Evolutionary conservation across 2,888 invertebrate genomes (phyloP), one percentile per base, ranked within the genome.

Genomic region (Diadegma fenestrale): DNA sequence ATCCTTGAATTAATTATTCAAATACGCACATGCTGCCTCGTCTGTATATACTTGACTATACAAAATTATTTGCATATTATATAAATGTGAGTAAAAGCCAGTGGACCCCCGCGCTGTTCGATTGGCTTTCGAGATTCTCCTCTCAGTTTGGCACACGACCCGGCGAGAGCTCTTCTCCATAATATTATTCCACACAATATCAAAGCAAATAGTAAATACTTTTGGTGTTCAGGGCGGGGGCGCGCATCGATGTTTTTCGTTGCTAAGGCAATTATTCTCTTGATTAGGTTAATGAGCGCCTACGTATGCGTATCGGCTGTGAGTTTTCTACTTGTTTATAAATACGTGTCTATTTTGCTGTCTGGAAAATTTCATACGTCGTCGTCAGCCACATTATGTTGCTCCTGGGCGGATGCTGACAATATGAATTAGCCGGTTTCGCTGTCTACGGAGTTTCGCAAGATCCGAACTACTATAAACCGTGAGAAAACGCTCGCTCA

Each of bases 1-100:
- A 90, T 90, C 88, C 88, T 80, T 89, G 89, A 89, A 89, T 90
- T 90, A 89, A 90, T 90, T 90, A 89, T 89, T 89, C 87, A 89
- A 88, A 89, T 89, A 89, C 78, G 41, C 66, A 68, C 86, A 45
- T 73, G 71, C 37, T 76, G 37, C 66, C 17, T 51, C 37, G 8
- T 37, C 4, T 37, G 37, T 37, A 37, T 71, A 76, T 61, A 71
- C 43, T 43, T 19, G 43, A 54, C 37, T 71, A 30, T 45, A 71
- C 66, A 64, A 22, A 73, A 19, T 6, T 45, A 37, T 63, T 51
- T 61, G 76, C 72, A 41, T 64, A 61, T 45, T 58, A 58, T 26
- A 17, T 37, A 37, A 41, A 12, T 48, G 26, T 64, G 48, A 51
- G 71, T 51, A 26, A 78, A 73, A 82, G 22, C 75, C 17, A 71